Evolutionary conservation across 23 tunicate genomes (phyloP).

Genomic region (Styela plicata): DNA sequence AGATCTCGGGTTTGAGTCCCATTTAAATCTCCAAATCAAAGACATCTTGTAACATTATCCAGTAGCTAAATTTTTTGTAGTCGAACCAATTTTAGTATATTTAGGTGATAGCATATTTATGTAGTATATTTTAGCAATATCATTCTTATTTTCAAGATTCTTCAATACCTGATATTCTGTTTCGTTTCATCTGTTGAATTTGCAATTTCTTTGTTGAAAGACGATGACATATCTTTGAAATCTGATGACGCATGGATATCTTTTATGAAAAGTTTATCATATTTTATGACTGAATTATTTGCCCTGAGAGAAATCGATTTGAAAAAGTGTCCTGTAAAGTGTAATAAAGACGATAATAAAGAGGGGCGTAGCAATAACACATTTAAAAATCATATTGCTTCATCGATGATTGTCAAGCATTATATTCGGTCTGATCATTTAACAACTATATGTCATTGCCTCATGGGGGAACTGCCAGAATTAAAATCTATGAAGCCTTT

Average conservation of each 20-base stretch:
- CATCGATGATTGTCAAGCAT: not conserved
- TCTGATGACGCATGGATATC: not conserved
- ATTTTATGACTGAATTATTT: constrained; percentile 24
- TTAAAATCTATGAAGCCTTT: not conserved
- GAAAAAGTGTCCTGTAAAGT: too few relatives aligned
- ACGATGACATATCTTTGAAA: not conserved
- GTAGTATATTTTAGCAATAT: too few relatives aligned
- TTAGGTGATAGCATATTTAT: too few relatives aligned
- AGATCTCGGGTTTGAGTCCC: too few relatives aligned
- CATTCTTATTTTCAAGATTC: constrained; percentile 10
- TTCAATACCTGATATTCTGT: constrained; percentile 13
- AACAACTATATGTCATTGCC: not conserved
- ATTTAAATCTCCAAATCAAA: too few relatives aligned
- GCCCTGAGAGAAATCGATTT: not conserved
- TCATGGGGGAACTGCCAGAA: not conserved
- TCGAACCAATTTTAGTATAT: too few relatives aligned
- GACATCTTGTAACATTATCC: too few relatives aligned
- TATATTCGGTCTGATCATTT: not conserved
- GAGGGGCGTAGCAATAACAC: too few relatives aligned
- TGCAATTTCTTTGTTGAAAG: not conserved
- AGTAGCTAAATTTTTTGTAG: too few relatives aligned
- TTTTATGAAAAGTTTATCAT: not conserved
- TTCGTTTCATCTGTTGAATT: constrained; percentile 12
- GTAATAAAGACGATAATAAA: too few relatives aligned
- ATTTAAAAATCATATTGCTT: too few relatives aligned